Evolutionary conservation across 2,888 invertebrate species (phyloP).

Genomic region (Diadegma fenestrale): DNA sequence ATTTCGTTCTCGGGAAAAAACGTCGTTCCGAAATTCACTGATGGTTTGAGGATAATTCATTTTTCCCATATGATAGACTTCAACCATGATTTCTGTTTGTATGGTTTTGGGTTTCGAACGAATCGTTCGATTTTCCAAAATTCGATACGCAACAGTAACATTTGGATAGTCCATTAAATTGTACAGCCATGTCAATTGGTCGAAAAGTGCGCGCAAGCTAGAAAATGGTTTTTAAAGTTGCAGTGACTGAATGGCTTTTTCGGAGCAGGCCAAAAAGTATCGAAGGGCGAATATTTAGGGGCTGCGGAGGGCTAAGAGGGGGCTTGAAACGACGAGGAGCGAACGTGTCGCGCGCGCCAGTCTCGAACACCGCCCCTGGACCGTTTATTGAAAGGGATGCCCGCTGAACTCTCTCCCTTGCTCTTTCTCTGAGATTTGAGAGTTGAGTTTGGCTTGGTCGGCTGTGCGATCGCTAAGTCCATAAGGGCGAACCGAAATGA

Average conservation of each 20-base stretch:
- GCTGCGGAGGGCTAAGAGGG: neutral
- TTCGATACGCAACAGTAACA: neutral
- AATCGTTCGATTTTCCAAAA: neutral
- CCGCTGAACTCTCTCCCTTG: slow-evolving; percentile 32
- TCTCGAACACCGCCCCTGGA: slow-evolving; percentile 45
- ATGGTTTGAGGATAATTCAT: neutral
- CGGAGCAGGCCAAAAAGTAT: slow-evolving; percentile 43
- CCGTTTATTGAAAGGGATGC: slow-evolving; percentile 66
- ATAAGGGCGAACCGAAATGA: slow-evolving; percentile 61
- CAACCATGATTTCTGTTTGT: neutral
- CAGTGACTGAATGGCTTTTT: slow-evolving; percentile 4
- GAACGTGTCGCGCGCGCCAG: slow-evolving; percentile 59
- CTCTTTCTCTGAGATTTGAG: slow-evolving; percentile 28
- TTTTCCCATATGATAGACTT: neutral
- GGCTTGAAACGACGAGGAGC: slow-evolving; percentile 32
- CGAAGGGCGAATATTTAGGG: slow-evolving; percentile 34
- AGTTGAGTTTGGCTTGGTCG: slow-evolving; percentile 32
- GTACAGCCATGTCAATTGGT: neutral
- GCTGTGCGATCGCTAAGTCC: slow-evolving; percentile 57
- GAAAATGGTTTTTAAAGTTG: neutral
- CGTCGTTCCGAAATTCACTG: neutral
- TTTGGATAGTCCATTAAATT: neutral
- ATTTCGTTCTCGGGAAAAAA: neutral
- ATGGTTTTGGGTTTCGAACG: neutral
- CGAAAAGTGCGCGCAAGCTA: neutral